Evolutionary conservation across 37 sponge, comb jelly and placozoan genomes (phyloP), one percentile per base, ranked within the genome.

Genomic region (Hormiphora californensis): DNA sequence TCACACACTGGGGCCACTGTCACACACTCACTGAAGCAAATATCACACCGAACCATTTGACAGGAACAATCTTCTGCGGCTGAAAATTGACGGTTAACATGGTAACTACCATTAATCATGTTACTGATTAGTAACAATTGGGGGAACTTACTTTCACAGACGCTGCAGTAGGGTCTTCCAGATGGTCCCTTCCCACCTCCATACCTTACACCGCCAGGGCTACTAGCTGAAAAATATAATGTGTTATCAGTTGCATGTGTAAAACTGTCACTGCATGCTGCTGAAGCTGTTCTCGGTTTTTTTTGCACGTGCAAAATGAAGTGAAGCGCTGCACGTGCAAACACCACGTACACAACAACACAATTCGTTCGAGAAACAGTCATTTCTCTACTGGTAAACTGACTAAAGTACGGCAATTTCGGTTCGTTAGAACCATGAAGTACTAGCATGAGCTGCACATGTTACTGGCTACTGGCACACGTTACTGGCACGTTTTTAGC

Each of bases 81-180:
- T 59, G 62, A 59, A 59, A 59, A 59, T 59, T 21, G 62, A 59
- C 25, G 35, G 19, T 65, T 36, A 31, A 31, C 31, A 65, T 34
- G 36, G 68, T n/a, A n/a, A n/a, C n/a, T n/a, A n/a, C n/a, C n/a
- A n/a, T n/a, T n/a, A n/a, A n/a, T n/a, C n/a, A n/a, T n/a, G n/a
- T n/a, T n/a, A n/a, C n/a, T n/a, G n/a, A n/a, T n/a, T n/a, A n/a
- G n/a, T n/a, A n/a, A n/a, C n/a, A n/a, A n/a, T n/a, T n/a, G n/a
- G n/a, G n/a, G n/a, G n/a, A n/a, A 73, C 81, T 73, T 40, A 73
- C 81, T 73, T n/a, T 73, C 81, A 19, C 81, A 73, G 41, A 73
- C 81, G 23, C 46, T 22, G 43, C 81, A 73, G 46, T 73, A 73
- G 15, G 81, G 81, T 73, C 81, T 33, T 15, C 81, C 81, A 40